phyloP scores from a whole-genome alignment of 2,888 invertebrate genomes.

The Melanotus villosus region DNA sequence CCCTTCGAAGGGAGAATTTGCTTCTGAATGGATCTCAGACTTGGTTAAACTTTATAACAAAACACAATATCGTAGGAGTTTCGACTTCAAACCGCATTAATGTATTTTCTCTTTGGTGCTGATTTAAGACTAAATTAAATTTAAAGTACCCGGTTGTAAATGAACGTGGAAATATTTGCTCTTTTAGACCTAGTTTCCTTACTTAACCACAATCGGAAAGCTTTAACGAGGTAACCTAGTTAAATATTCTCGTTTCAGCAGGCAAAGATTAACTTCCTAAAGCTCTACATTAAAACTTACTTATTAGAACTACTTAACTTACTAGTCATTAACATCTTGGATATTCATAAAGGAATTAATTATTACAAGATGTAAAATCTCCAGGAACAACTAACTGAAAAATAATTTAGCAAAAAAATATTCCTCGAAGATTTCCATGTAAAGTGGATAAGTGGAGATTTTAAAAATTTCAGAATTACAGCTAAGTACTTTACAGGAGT shows the following conservation, averaged over 20 bases:
- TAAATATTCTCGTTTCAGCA: not conserved
- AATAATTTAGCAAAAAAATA: too few relatives aligned
- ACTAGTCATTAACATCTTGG: not conserved
- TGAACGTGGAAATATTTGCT: too few relatives aligned
- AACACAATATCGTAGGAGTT: not conserved
- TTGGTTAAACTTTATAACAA: too few relatives aligned
- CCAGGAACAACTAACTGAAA: not conserved
- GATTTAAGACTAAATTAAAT: conserved; percentile 8
- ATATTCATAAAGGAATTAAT: conserved; percentile 10
- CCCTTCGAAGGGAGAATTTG: too few relatives aligned
- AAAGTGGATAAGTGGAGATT: too few relatives aligned
- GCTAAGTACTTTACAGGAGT: too few relatives aligned
- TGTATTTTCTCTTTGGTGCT: not conserved
- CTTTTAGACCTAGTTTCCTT: too few relatives aligned
- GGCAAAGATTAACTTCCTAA: not conserved
- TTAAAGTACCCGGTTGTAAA: too few relatives aligned
- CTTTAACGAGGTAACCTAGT: not conserved
- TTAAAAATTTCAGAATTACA: too few relatives aligned
- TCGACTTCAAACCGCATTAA: conserved; percentile 1
- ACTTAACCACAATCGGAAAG: too few relatives aligned
- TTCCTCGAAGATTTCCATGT: too few relatives aligned
- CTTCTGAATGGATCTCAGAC: too few relatives aligned
- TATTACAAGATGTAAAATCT: not conserved
- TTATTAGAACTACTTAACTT: not conserved
- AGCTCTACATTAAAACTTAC: not conserved